Conservation (phyloP, 2,113 vertebrate genomes). For the Hipposideros armiger region DNA sequence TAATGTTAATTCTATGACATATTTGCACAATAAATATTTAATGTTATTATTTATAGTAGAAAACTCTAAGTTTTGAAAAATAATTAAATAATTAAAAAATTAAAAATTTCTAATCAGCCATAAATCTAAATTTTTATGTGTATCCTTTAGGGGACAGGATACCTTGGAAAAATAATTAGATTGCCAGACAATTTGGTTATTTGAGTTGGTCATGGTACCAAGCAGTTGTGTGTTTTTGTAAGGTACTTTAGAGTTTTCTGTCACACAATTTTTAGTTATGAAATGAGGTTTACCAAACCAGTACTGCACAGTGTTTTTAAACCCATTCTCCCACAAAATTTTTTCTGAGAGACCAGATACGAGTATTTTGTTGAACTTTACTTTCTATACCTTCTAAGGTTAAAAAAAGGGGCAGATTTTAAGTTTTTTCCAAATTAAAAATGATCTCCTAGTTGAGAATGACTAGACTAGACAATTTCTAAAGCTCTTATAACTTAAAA, state of each 20-base stretch:
- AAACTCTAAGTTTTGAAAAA: conserved; percentile 1
- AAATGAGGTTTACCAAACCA: conserved; percentile 35
- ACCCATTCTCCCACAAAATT: background rate
- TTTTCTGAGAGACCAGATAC: conserved; percentile 22
- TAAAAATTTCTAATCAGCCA: background rate
- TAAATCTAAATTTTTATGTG: conserved; percentile 2
- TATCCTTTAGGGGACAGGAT: background rate
- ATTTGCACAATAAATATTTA: background rate
- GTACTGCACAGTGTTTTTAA: conserved; percentile 13
- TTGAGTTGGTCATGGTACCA: background rate
- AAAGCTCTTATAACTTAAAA: conserved; percentile 40
- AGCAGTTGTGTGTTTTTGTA: background rate
- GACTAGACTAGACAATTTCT: background rate
- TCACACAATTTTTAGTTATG: conserved; percentile 23
- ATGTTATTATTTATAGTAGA: conserved; percentile 37
- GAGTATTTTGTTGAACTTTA: conserved; percentile 34
- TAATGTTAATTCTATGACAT: background rate
- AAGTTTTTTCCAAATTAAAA: conserved; percentile 35
- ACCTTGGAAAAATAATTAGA: background rate
- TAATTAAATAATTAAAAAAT: background rate
- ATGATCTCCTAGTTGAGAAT: background rate
- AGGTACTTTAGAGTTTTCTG: background rate
- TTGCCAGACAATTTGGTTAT: background rate
- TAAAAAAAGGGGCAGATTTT: background rate
- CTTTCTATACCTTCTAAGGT: conserved; percentile 14